Base-by-base conservation (phyloP, 35 echinoderm and acorn worm genomes). In the Eucidaris tribuloides region DNA sequence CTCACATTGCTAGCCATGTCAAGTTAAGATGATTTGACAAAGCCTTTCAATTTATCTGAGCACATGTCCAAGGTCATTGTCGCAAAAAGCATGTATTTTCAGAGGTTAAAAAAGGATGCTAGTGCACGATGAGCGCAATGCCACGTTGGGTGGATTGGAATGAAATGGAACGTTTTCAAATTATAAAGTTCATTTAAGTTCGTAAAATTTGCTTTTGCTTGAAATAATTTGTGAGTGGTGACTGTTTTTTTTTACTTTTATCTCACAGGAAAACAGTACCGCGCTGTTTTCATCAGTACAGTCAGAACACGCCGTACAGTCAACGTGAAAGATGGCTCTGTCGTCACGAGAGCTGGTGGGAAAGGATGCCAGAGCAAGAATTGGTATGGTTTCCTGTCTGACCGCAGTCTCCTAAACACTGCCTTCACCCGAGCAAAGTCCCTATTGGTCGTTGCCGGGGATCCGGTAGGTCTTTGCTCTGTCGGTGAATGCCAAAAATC, bases 331-430 rank as follows among this genome's bases (percentile, higher is more conserved):
- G 89, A 88, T 52, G 74, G 88, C 46, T 91, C 93, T 23, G 88
- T 71, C 65, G 62, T 84, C n/a, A 45, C 81, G 14, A 58, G 77
- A n/a, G 40, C 45, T 43, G 70, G 62, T 14, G 60, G 61, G 18
- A 4, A 57, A 14, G 65, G 43, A 58, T 32, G 59, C n/a, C 83
- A 82, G 62, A 81, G 81, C 40, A 83, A 89, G 30, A 86, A 77
- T 71, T 89, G 89, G 65, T 92, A 92, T 55, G 95, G 95, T 0
- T 93, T 98, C 62, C 59, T 98, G n/a, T 93, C 95, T 5, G 95
- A 93, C 63, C 65, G 83, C 64, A 85, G 82, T 38, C 79, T 93
- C 7, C 87, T 98, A 6, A 93, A 93, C 65, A 98, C 95, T 29
- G 95, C 95, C 13, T 80, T 93, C 46, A 98, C 95, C 6, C 76